Conservation (phyloP, 2,113 vertebrate species). For the Phodopus roborovskii region DNA sequence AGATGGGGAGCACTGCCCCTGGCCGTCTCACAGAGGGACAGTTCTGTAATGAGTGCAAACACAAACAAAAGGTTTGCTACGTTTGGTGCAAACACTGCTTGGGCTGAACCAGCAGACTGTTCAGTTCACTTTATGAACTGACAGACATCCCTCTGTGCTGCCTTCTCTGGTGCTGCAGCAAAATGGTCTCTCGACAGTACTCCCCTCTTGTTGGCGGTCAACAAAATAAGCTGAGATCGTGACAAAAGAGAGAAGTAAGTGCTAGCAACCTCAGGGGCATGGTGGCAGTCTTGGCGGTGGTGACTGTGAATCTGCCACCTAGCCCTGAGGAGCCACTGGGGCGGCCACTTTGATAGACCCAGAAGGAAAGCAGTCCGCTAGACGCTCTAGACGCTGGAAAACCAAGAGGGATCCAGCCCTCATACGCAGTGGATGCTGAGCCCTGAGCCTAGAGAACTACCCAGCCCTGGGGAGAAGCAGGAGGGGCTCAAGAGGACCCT, state of each 20-base stretch:
- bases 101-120: not conserved
- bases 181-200: not conserved
- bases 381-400: not conserved
- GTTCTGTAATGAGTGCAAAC: not conserved
- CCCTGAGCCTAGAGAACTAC: too few relatives aligned
- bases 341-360: not conserved
- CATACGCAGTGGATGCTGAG: not conserved
- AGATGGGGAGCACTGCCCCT: not conserved
- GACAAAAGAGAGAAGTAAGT: not conserved
- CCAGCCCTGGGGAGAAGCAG: not conserved
- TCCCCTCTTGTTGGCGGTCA: not conserved
- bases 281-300: not conserved
- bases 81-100: too few relatives aligned
- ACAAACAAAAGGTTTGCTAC: not conserved
- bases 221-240: not conserved
- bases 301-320: not conserved
- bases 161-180: not conserved
- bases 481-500: too few relatives aligned
- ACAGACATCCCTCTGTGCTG: not conserved
- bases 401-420: not conserved
- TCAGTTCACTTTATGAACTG: not conserved
- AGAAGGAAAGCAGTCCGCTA: not conserved
- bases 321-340: not conserved
- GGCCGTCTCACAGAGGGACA: not conserved
- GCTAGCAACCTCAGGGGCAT: too few relatives aligned